Evolutionary conservation across 1,140 invertebrate genomes (phyloP), one percentile per base, ranked within the genome.

Genomic region (Pseudoatta argentina): DNA sequence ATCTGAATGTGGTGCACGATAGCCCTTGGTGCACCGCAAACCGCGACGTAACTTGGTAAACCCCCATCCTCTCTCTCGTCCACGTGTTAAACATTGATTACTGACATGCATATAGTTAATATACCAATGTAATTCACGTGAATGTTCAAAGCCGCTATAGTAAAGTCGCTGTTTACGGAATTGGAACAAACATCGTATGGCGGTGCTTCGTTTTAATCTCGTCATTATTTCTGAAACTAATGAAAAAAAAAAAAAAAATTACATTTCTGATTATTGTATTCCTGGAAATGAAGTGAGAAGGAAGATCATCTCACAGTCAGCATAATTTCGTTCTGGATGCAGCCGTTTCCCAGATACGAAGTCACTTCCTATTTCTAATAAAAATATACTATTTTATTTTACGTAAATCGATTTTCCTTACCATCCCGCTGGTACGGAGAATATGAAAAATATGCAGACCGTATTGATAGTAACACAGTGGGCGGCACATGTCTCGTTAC

Each of bases 51-150:
- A 91, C 89, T 91, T 87, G 89, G 89, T 66, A 83, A 81, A 78
- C 86, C 88, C 86, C 66, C 76, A 72, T 69, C 66, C 48, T 51
- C 75, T 53, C 48, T 69, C 44, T 53, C 85, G 39, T 21, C 81
- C 87, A 90, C 87, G 88, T 88, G 88, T 91, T 91, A 90, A 91
- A 91, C 89, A 91, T 91, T 91, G 89, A 91, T 91, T 91, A 90
- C 86, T 86, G 86, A 91, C 89, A 88, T 90, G 72, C 88, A 88
- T 86, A 88, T 87, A 90, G 89, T 91, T 90, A 90, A 91, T 91
- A 91, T 89, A 73, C 79, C 88, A 81, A 90, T 90, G 87, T 55
- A 83, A 61, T 83, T 59, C 79, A 21, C 48, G 55, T 48, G 69
- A 71, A 71, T 18, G 44, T 61, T 61, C 69, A 14, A 63, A 61